A percentile compares a stretch with the other conserved stretches of the same genome.
Evolutionary conservation across 2,797 vertebrate genomes (phyloP).

Genomic region (Cirrhinus mrigala): DNA sequence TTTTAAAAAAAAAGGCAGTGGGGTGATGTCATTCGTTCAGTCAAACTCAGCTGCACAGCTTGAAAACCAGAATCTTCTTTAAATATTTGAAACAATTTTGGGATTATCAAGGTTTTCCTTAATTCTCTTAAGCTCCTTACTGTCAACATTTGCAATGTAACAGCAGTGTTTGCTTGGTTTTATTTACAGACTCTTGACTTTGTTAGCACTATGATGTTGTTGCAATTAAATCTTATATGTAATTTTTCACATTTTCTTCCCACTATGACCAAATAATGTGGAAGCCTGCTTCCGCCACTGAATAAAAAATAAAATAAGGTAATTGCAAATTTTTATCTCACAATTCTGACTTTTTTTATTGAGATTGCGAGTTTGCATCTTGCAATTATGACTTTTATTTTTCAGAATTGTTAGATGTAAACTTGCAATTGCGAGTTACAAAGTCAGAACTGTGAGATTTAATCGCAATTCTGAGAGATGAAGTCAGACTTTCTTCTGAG

Average conservation of each 20-base stretch:
- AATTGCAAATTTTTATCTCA: too few species aligned
- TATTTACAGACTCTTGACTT: neutral
- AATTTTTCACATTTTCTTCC: neutral
- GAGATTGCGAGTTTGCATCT: too few species aligned
- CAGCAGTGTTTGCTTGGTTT: neutral
- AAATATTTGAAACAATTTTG: neutral
- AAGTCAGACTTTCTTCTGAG: too few species aligned
- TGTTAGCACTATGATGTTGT: neutral
- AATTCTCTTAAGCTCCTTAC: conserved; percentile 11
- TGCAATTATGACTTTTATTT: too few species aligned
- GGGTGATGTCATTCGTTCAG: conserved; percentile 1
- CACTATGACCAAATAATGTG: neutral
- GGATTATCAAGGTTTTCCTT: neutral
- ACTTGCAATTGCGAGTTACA: too few species aligned
- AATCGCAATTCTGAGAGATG: too few species aligned
- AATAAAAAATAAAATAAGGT: too few species aligned
- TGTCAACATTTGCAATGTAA: neutral
- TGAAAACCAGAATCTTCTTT: neutral
- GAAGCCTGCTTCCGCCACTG: too few species aligned
- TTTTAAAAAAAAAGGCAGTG: neutral
- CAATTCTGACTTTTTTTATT: too few species aligned
- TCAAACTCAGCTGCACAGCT: neutral
- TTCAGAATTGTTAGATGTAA: too few species aligned
- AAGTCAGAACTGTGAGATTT: too few species aligned
- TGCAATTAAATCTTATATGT: neutral